Evolutionary conservation across 2,113 vertebrate genomes (phyloP), one percentile per base, ranked within the genome.

Genomic region (Festucalex cinctus): DNA sequence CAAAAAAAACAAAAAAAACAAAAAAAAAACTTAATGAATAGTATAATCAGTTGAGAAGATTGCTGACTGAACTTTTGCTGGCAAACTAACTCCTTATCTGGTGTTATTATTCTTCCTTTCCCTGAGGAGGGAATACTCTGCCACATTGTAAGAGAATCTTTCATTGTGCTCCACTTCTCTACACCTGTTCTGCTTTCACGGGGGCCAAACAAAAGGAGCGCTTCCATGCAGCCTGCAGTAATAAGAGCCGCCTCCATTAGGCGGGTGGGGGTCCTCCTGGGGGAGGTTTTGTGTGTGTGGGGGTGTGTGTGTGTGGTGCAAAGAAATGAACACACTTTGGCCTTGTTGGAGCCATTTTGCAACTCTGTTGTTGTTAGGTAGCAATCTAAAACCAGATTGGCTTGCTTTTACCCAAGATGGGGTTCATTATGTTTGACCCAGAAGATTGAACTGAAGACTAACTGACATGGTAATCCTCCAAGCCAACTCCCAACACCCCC

Each of bases 121-220:
- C 54, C 54, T 16, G 26, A 32, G 54, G 54, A 32, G 54, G 26
- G 54, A 28, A 16, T 16, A 28, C 54, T 17, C 51, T 4, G 48
- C n/a, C 48, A 10, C 48, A 22, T 20, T 43, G 70, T 70, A 48
- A 77, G 58, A 56, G 66, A 51, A 43, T 44, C 49, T 63, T n/a
- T 59, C 36, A 10, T 48, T 37, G 16, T 48, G 49, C 73, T 74
- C 72, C 66, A 61, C 63, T 73, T 70, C 36, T 22, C 70, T 54
- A 73, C 67, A 77, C 74, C 77, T 83, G 68, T 39, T 76, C 70
- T 22, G 63, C 65, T 80, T 80, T 74, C 59, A 32, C 73, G 5
- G 39, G 68, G 51, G 14, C 66, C 68, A 76, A 83, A 84, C 79
- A 82, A 82, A 76, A 57, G 65, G 56, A 77, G 70, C 62, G 75